Conservation (phyloP, 2,113 vertebrate species). For the Sebastes fasciatus region DNA sequence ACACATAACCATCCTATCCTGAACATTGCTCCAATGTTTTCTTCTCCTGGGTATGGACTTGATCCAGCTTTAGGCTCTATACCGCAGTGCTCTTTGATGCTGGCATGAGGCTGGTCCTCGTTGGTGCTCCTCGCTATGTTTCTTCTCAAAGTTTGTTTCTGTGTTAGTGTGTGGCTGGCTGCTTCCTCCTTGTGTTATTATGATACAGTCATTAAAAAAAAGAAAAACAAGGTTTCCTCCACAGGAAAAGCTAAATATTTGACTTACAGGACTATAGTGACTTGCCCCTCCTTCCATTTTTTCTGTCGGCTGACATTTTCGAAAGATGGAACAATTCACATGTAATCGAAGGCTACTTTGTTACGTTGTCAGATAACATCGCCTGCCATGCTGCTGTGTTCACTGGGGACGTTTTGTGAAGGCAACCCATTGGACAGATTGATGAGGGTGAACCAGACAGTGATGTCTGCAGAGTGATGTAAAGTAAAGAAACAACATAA, state of each 20-base stretch:
- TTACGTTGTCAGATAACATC: conserved; percentile 49
- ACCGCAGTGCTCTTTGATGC: conserved; percentile 18
- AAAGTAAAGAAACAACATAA: conserved; percentile 37
- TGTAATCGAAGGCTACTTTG: conserved; percentile 37
- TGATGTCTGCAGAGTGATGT: conserved; percentile 26
- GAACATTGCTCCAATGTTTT: not conserved
- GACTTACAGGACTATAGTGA: conserved; percentile 1
- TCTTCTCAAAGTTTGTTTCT: conserved; percentile 23
- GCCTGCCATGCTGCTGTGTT: conserved; percentile 34
- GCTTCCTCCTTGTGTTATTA: not conserved
- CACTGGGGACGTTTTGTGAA: conserved; percentile 47
- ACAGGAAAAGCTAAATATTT: conserved; percentile 5
- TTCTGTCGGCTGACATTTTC: conserved; percentile 38
- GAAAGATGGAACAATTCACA: conserved; percentile 52
- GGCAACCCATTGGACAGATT: conserved; percentile 51
- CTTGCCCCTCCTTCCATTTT: conserved; percentile 12
- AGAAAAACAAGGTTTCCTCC: not conserved
- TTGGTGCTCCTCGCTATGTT: conserved; percentile 13
- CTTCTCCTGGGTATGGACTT: conserved; percentile 2
- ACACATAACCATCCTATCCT: not conserved
- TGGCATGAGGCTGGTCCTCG: conserved; percentile 16
- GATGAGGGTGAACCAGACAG: conserved; percentile 36
- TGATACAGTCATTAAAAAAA: conserved; percentile 9
- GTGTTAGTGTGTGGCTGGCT: not conserved
- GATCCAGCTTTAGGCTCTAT: conserved; percentile 18